Evolutionary conservation across 2,113 vertebrate species (phyloP).

Genomic region (Mormyrus lacerda): DNA sequence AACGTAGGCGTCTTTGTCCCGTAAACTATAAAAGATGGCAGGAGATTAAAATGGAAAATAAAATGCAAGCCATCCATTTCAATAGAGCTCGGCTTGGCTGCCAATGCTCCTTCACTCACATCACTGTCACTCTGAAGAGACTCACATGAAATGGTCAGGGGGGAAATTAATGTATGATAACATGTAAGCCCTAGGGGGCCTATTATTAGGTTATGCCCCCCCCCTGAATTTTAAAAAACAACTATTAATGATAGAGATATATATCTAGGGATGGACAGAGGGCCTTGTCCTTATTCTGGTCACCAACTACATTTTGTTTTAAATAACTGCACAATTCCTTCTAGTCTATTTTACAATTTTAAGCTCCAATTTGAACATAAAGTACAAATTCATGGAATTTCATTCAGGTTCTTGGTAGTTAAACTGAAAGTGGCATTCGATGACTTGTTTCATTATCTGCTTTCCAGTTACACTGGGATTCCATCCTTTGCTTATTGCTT

Average conservation of each 20-base stretch:
- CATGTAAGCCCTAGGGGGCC: not conserved
- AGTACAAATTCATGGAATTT: not conserved
- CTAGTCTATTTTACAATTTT: not conserved
- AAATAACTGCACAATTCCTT: not conserved
- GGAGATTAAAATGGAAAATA: not conserved
- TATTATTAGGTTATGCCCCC: not conserved
- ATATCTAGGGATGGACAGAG: not conserved
- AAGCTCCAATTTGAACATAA: not conserved
- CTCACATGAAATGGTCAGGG: not conserved
- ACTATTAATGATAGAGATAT: not conserved
- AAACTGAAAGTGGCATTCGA: not conserved
- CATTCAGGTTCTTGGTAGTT: not conserved
- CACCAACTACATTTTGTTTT: not conserved
- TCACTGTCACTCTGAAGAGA: not conserved
- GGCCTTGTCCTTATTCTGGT: not conserved
- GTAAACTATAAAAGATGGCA: not conserved
- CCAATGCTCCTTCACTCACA: not conserved
- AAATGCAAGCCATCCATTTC: not conserved
- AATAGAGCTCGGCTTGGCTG: not conserved
- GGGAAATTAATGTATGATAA: not conserved
- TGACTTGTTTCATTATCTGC: not conserved
- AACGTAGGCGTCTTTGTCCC: not conserved
- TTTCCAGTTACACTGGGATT: not conserved
- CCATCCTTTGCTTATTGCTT: not conserved
- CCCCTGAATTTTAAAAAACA: not conserved